Evolutionary conservation across 2,797 vertebrate species (phyloP), one percentile per base, ranked within the genome.

Genomic region (Microctenopoma stevenorrisi): DNA sequence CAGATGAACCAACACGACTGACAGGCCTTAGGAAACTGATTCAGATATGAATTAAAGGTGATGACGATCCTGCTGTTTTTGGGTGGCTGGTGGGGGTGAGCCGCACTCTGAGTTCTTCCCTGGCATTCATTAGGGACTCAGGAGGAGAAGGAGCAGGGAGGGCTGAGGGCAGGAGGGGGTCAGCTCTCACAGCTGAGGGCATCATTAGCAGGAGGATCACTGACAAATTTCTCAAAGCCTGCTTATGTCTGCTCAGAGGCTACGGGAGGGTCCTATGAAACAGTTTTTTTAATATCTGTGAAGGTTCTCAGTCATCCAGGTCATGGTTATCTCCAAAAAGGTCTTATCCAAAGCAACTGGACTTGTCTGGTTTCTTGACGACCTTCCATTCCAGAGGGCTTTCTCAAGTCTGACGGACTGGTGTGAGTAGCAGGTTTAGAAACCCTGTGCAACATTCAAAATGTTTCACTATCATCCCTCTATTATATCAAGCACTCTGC

Each of bases 131-230:
- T 89, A 90, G 70, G 67, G 74, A 42, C n/a, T 5, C 51, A 57
- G 63, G 66, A 68, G 57, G 68, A 68, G 57, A 55, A 72, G 79
- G 57, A 78, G 58, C 40, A 46, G 67, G 70, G 76, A 73, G 73
- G 71, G 74, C 49, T 0, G 44, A 83, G 81, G 89, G 83, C 84
- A 87, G 78, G 61, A 82, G 81, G 79, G 82, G 91, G 87, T 91
- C 88, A 89, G 43, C 86, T 71, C 75, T 90, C 88, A 82, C 88
- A 91, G 83, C 88, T 89, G 84, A 89, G 85, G 79, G 83, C 44
- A 50, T 90, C 88, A 87, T 91, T 91, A 91, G 85, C 72, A 15
- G 61, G 54, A 70, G 83, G 86, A 89, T 90, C 87, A 84, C 81
- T 82, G 84, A 91, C 88, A 90, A 78, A 88, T 87, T 86, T 5